Conservation (phyloP, 2,888 invertebrate genomes). For the Cenopis cana region DNA sequence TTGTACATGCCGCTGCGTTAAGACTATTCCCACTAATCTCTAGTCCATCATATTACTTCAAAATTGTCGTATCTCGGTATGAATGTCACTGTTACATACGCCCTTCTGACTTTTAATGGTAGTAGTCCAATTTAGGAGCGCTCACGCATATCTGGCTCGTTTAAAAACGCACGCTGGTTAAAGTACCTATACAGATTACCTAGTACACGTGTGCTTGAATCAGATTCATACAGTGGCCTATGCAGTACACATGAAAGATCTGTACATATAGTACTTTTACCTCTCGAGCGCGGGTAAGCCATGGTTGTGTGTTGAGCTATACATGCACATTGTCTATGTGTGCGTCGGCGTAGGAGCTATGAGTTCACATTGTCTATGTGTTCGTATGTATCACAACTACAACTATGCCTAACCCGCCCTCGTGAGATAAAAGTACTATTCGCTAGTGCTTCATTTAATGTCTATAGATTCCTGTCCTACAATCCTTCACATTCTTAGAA, state of each 20-base stretch:
- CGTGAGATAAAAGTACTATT: too few species aligned
- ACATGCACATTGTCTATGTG: too few species aligned
- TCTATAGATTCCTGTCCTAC: not conserved
- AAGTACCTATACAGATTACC: too few species aligned
- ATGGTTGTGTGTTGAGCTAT: too few species aligned
- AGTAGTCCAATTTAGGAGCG: constrained; percentile 9
- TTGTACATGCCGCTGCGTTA: constrained; percentile 16
- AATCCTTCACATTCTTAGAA: not conserved
- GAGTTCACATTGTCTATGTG: too few species aligned
- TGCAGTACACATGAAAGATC: too few species aligned
- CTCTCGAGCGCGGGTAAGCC: too few species aligned
- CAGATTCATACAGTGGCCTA: not conserved
- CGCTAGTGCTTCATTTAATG: not conserved
- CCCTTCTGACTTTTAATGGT: not conserved
- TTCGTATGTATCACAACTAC: too few species aligned
- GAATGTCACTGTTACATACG: not conserved
- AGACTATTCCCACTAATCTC: constrained; percentile 26
- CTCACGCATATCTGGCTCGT: constrained; percentile 12
- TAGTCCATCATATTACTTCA: not conserved
- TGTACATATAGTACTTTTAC: too few species aligned
- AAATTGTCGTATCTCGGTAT: constrained; percentile 3
- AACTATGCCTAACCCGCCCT: too few species aligned
- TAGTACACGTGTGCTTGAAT: too few species aligned
- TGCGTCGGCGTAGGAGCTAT: too few species aligned
- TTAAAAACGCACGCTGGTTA: not conserved